Evolutionary conservation across 1,140 invertebrate genomes (phyloP), one percentile per base, ranked within the genome.

Genomic region (Tenebrio molitor): DNA sequence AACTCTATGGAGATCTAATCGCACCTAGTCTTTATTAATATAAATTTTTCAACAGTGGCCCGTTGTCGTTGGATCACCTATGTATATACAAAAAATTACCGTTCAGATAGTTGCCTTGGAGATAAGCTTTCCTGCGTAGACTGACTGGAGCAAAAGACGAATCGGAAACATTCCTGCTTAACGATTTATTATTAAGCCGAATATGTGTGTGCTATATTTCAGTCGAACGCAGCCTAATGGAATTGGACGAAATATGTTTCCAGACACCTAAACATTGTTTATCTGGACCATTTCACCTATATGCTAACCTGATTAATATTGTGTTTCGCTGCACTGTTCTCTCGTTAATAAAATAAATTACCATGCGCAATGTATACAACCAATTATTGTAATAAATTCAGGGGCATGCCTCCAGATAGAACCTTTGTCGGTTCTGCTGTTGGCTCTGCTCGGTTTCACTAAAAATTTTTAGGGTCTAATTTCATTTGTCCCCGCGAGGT

Each of bases 181-280:
- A 17, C 4, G 17, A 17, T 50, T 58, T 58, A 58, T 58, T 29
- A 58, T 29, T 2, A 14, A 33, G 21, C 10, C 8, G 50, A 58
- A 19, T 42, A 42, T 66, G 42, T 66, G 36, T 25, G 17, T 7
- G 14, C 64, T 42, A 66, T 66, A 66, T 66, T 66, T 66, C 64
- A 58, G 15, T 17, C 29, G n/a, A 64, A 39, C 42, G 62, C 64
- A 42, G 42, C 4, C 50, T 58, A 58, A 58, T 58, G 50, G 50
- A 58, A 46, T 66, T 66, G 39, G 42, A 16, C 23, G 42, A 46
- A 66, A 66, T 66, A 66, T 66, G 64, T 66, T 66, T 44, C 39
- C 64, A 66, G 36, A 66, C 64, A 46, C n/a, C 64, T 66, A 66
- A 66, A 66, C 64, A 66, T 42, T 66, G 64, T 66, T 66, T 66